Percentiles rank a stretch among this genome's conserved stretches.
These are phyloP conservation scores for Hiodon tergisus DNA, from an alignment of 2,113 vertebrate genomes.

Conservation along the genomic window DNA sequence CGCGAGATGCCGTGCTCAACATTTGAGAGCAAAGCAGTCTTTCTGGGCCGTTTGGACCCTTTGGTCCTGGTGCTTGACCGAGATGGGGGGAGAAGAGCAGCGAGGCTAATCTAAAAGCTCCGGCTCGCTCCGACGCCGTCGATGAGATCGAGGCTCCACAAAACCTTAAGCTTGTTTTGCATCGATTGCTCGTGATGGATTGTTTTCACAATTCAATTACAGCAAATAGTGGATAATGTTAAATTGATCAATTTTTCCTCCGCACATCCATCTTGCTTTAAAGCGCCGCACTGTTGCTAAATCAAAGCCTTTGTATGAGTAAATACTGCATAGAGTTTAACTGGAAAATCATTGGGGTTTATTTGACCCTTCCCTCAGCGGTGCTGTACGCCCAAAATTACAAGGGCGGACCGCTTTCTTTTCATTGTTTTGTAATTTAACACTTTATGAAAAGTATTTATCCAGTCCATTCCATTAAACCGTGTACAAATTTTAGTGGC, in stretches of 20 bases:
- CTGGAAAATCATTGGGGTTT: neutral
- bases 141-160: neutral
- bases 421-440: neutral
- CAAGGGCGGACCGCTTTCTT: neutral
- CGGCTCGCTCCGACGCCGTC: neutral
- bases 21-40: too few species aligned
- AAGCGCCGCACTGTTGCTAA: constrained; percentile 23
- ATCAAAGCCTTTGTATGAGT: constrained; percentile 29
- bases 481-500: neutral
- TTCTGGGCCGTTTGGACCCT: too few species aligned
- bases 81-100: neutral
- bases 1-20: too few species aligned
- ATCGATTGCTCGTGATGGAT: constrained; percentile 21
- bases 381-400: neutral
- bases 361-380: neutral
- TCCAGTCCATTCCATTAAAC: neutral
- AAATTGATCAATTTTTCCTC: constrained; percentile 41
- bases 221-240: constrained; percentile 48
- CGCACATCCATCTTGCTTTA: constrained; percentile 45
- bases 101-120: neutral
- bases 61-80: neutral
- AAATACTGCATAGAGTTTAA: constrained; percentile 7
- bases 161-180: constrained; percentile 1
- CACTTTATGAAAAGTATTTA: neutral
- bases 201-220: constrained; percentile 40